Conservation (phyloP, 2,888 invertebrate species). For the Deroplatys truncata region DNA sequence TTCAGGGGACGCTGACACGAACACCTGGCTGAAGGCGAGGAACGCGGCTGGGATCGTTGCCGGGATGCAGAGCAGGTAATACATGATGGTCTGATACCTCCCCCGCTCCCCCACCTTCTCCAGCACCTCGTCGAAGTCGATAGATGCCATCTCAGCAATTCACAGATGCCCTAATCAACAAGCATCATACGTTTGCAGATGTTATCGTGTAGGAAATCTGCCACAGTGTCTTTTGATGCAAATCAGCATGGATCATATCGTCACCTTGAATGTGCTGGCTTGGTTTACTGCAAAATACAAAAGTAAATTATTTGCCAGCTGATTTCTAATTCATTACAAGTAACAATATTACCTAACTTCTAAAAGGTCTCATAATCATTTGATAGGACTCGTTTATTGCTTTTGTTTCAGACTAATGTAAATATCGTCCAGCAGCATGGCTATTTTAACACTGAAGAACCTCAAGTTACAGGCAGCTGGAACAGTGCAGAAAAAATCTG, state of each 20-base stretch:
- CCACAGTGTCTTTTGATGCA: neutral
- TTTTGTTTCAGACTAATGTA: too few species aligned
- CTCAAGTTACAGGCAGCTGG: too few species aligned
- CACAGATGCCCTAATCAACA: neutral
- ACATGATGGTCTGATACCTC: constrained; percentile 58
- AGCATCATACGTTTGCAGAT: neutral
- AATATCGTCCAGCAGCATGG: too few species aligned
- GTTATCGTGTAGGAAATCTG: neutral
- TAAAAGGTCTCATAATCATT: too few species aligned
- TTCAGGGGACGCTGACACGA: constrained; percentile 64
- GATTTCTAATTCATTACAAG: neutral
- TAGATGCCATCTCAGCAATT: constrained; percentile 29
- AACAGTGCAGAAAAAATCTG: too few species aligned
- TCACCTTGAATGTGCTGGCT: neutral
- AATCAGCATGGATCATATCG: neutral
- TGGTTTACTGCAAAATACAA: neutral
- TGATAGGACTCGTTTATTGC: too few species aligned
- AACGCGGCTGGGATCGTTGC: constrained; percentile 63
- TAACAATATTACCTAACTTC: too few species aligned
- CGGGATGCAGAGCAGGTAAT: constrained; percentile 59
- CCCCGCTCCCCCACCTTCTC: constrained; percentile 59
- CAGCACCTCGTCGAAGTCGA: constrained; percentile 57
- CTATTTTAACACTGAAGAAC: too few species aligned
- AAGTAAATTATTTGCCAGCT: neutral
- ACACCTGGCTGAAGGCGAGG: constrained; percentile 64